Evolutionary conservation across 2,113 vertebrate species (phyloP).

Genomic region (Zosterops borbonicus): DNA sequence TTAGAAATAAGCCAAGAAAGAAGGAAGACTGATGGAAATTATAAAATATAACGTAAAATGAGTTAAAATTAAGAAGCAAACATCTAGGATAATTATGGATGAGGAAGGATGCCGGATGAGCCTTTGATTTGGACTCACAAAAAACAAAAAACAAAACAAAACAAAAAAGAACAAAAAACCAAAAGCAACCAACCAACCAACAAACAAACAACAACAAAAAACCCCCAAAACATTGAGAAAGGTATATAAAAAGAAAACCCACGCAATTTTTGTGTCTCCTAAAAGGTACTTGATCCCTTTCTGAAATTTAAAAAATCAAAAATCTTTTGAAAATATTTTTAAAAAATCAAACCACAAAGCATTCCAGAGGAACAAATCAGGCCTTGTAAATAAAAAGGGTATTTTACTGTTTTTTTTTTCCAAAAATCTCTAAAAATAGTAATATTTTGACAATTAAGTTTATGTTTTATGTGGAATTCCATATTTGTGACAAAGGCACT

Average conservation of each 20-base stretch:
- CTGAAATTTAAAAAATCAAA: fast-evolving
- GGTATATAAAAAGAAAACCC: fast-evolving
- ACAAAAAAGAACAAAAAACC: too few relatives aligned
- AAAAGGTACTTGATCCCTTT: fast-evolving
- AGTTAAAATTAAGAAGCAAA: neutral
- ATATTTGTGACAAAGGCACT: neutral
- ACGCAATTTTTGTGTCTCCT: neutral
- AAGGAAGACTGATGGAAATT: neutral
- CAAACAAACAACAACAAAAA: too few relatives aligned
- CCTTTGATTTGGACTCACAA: neutral
- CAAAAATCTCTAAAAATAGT: neutral
- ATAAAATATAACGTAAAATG: neutral
- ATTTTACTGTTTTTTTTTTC: too few relatives aligned
- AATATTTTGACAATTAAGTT: neutral
- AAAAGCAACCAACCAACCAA: neutral
- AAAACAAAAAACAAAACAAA: neutral
- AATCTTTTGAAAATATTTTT: fast-evolving
- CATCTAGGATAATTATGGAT: neutral
- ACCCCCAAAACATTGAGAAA: neutral
- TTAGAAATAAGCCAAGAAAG: neutral
- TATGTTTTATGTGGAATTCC: neutral
- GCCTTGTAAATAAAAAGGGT: fast-evolving
- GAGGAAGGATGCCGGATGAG: neutral
- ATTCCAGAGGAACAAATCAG: neutral
- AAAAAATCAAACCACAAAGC: neutral